Evolutionary conservation across 2,113 vertebrate genomes (phyloP), one percentile per base, ranked within the genome.

Genomic region (Misgurnus anguillicaudatus): DNA sequence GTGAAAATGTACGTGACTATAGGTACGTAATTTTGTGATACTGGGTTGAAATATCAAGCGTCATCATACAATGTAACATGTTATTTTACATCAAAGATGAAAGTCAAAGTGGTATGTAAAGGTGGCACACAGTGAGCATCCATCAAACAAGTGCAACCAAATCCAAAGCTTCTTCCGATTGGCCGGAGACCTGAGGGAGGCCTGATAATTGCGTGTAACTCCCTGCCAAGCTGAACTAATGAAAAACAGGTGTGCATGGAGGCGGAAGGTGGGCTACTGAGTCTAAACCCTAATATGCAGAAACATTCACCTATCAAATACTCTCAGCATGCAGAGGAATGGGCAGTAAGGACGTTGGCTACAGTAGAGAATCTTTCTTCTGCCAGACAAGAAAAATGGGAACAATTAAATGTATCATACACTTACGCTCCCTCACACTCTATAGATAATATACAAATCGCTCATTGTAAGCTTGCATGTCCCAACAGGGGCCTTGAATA

Each of bases 221-320:
- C 79, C 45, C 57, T 75, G 63, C 48, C 24, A 48, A 80, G 61
- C 21, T 69, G 63, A 57, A 73, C 80, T 82, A 80, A 84, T 80
- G 75, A 75, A 75, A 53, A 84, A 58, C 81, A 83, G 75, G 83
- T 79, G 82, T 82, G 53, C 48, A 47, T 39, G 42, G 19, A 63
- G 61, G 11, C 10, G 39, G 45, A 66, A 19, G 3, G 79, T 57
- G 41, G 69, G 65, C 41, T 48, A 31, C 19, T 66, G 51, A n/a
- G 71, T 63, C 70, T 83, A 51, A 65, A 68, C 48, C 60, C 51
- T 13, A 76, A 81, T 79, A 51, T 73, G 66, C 72, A 74, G n/a
- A 61, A 74, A 74, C 47, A 45, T 77, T 53, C 62, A 75, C 24
- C 71, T 76, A 85, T 81, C 62, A 66, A 42, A 63, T 75, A 58